A percentile compares a stretch with the other conserved stretches of the same genome.
phyloP scores from a whole-genome alignment of 2,888 invertebrate species.

The Rhabditophanes sp. region DNA sequence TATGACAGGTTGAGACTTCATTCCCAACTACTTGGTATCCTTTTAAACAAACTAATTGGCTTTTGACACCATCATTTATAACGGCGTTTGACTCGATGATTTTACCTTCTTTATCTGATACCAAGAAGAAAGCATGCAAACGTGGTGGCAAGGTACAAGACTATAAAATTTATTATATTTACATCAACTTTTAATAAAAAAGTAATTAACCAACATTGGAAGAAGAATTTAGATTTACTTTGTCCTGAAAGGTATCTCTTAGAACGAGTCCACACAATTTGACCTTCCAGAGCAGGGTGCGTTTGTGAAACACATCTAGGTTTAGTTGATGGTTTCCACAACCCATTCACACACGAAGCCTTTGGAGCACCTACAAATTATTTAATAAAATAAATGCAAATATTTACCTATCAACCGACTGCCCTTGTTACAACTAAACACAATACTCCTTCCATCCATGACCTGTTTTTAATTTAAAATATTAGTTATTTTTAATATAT shows the following conservation, averaged over 20 bases:
- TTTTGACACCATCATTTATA: conserved; percentile 24
- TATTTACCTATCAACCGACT: conserved; percentile 40
- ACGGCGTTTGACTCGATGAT: conserved; percentile 33
- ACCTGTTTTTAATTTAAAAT: too few relatives aligned
- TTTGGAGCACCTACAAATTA: conserved; percentile 36
- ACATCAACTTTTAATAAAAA: too few relatives aligned
- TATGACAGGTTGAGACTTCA: conserved; percentile 24
- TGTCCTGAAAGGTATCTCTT: conserved; percentile 5
- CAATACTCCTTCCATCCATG: conserved; percentile 38
- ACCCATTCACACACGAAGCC: conserved; percentile 41
- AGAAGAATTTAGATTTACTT: conserved; percentile 1
- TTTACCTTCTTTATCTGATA: conserved; percentile 15
- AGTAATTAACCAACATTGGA: too few relatives aligned
- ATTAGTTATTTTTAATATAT: conserved; percentile 1
- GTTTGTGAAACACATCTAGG: conserved; percentile 40
- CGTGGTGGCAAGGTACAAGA: conserved; percentile 32
- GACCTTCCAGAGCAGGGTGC: conserved; percentile 41
- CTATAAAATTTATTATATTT: too few relatives aligned
- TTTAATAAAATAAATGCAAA: background rate
- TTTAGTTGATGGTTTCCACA: conserved; percentile 36
- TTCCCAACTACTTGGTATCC: conserved; percentile 22
- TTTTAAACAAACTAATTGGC: conserved; percentile 19
- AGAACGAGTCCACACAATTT: conserved; percentile 34
- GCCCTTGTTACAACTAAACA: conserved; percentile 44
- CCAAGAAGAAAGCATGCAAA: conserved; percentile 34